These are phyloP conservation scores for Trinorchestia longiramus DNA, from an alignment of 1,140 invertebrate species.

Conservation along the genomic window DNA sequence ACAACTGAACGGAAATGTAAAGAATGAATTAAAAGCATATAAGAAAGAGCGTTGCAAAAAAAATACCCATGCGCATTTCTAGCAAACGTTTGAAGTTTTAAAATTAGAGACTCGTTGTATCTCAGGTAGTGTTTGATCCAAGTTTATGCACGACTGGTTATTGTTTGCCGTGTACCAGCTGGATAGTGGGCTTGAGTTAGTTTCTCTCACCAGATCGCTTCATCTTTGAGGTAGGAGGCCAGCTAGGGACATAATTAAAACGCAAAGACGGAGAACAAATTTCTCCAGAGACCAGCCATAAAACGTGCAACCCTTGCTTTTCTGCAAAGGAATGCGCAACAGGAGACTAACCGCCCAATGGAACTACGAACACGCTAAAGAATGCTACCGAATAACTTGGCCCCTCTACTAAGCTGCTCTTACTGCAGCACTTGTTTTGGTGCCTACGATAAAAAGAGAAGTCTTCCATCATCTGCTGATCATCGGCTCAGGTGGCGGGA, in stretches of 20 bases:
- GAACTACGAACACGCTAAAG: background rate
- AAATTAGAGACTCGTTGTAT: background rate
- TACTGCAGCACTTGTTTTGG: background rate
- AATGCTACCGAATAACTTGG: background rate
- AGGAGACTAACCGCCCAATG: background rate
- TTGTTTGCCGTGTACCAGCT: background rate
- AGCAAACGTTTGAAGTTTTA: background rate
- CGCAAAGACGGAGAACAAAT: background rate
- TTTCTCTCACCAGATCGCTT: background rate
- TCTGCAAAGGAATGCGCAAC: background rate
- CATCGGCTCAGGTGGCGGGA: conserved; percentile 15
- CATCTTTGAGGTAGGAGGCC: background rate
- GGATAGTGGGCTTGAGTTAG: background rate
- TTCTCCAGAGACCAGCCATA: background rate
- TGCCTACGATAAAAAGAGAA: background rate
- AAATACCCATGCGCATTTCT: background rate
- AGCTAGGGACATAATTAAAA: background rate
- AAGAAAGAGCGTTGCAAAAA: background rate
- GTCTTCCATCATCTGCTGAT: conserved; percentile 34
- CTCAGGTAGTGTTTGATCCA: background rate
- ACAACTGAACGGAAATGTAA: no score
- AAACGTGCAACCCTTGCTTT: background rate
- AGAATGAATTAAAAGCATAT: background rate
- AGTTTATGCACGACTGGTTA: background rate
- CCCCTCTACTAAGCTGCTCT: background rate